Percentiles rank a stretch among this genome's conserved stretches.
These are phyloP conservation scores for Cenopis cana DNA, from an alignment of 2,888 invertebrate species.

Conservation along the genomic window DNA sequence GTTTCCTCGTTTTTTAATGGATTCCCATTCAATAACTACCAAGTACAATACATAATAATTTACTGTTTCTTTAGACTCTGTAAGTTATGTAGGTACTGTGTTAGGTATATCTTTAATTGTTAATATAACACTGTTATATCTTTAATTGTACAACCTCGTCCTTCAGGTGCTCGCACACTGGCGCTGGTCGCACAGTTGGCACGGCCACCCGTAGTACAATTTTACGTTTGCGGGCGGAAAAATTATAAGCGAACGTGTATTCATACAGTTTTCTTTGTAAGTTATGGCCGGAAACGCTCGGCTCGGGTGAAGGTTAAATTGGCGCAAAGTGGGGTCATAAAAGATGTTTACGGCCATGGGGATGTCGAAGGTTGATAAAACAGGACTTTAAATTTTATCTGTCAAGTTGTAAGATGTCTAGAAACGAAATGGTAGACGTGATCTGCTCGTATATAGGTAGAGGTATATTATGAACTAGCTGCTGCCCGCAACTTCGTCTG, in stretches of 20 bases:
- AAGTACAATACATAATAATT: no score
- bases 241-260: constrained; percentile 28
- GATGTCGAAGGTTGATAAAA: constrained; percentile 27
- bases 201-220: not conserved
- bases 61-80: no score
- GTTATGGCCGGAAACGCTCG: not conserved
- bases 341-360: constrained; percentile 35
- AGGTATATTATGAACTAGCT: no score
- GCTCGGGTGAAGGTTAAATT: constrained; percentile 10
- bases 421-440: constrained; percentile 5
- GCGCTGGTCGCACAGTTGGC: not conserved
- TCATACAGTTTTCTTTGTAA: not conserved
- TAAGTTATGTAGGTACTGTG: no score
- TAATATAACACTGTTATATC: no score
- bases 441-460: constrained; percentile 1
- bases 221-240: constrained; percentile 9
- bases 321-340: constrained; percentile 28
- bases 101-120: no score
- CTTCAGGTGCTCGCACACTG: no score
- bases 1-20: no score
- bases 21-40: no score
- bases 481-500: no score
- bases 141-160: no score
- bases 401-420: constrained; percentile 27
- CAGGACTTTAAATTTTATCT: constrained; percentile 38